Evolutionary conservation across 2,888 invertebrate species (phyloP), one percentile per base, ranked within the genome.

Genomic region (Apamea epomidion): DNA sequence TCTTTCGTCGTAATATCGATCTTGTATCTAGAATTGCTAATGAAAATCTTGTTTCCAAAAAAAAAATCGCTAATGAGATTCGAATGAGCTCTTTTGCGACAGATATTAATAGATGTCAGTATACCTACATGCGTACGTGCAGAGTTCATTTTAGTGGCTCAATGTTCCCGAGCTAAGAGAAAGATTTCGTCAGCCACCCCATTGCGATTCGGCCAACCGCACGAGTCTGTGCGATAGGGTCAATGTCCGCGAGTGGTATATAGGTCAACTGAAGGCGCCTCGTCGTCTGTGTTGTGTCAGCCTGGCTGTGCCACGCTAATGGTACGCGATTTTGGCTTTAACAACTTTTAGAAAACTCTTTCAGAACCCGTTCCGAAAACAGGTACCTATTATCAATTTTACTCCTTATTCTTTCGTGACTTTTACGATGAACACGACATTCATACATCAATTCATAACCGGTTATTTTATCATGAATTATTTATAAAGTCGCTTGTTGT

Each of bases 231-330:
- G 91, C 93, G 92, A 87, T 89, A 92, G 93, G 95, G 96, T 97
- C 95, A 96, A 95, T 93, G 96, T 93, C 95, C 97, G 93, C 90
- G 86, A 89, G 87, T 92, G 91, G 94, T 94, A 96, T 96, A 96
- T 97, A 94, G 97, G 97, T 96, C 96, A 97, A 93, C 92, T 86
- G 93, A 93, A 95, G 96, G 96, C 96, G 96, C 96, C 96, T 94
- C 90, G 89, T 92, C 93, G 96, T 96, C 96, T 96, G 93, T 95
- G 94, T 94, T 95, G 95, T 95, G 94, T 93, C 94, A 94, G 93
- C 91, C 92, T 91, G 92, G 90, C 90, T 87, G 75, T 89, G 89
- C 88, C 89, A 75, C 87, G 81, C 83, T 88, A 90, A 90, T 90
- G 86, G 85, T 90, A 90, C 90, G 91, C 92, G 91, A 94, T 93